phyloP scores from a whole-genome alignment of 2,113 vertebrate genomes.

The Panthera tigris region DNA sequence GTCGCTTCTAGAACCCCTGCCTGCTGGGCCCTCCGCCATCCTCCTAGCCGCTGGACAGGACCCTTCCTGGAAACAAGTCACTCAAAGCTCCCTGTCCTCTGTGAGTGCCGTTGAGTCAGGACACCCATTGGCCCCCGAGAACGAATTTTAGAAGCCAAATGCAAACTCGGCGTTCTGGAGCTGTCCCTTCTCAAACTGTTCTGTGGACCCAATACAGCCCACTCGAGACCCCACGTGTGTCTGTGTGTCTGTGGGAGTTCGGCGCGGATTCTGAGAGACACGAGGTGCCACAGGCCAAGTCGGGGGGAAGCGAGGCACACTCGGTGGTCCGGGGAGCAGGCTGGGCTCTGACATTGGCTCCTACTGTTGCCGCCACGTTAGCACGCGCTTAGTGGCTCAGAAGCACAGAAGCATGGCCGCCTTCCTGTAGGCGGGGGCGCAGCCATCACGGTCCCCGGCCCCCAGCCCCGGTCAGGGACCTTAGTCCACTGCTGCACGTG shows the following conservation, averaged over 20 bases:
- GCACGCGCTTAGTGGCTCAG: background rate
- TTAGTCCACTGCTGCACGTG: background rate
- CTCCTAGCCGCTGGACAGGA: fast-evolving
- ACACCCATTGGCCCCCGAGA: fast-evolving
- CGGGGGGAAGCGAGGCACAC: fast-evolving
- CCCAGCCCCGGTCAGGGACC: no score
- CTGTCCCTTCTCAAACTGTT: background rate
- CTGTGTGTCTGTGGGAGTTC: fast-evolving
- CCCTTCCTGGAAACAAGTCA: background rate
- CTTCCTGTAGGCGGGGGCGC: no score
- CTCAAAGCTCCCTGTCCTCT: background rate
- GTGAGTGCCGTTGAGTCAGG: fast-evolving
- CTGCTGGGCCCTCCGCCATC: background rate
- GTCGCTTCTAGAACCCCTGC: background rate
- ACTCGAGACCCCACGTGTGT: fast-evolving
- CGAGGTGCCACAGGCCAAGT: background rate
- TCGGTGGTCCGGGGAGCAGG: no score
- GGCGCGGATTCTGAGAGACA: no score
- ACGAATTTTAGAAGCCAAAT: background rate
- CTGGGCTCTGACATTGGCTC: background rate
- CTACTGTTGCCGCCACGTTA: fast-evolving
- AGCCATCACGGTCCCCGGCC: no score
- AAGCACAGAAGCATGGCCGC: no score
- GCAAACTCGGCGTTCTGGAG: fast-evolving
- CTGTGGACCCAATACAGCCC: no score